Evolutionary conservation across 2,888 invertebrate species (phyloP).

Genomic region (Tethea ocularis): DNA sequence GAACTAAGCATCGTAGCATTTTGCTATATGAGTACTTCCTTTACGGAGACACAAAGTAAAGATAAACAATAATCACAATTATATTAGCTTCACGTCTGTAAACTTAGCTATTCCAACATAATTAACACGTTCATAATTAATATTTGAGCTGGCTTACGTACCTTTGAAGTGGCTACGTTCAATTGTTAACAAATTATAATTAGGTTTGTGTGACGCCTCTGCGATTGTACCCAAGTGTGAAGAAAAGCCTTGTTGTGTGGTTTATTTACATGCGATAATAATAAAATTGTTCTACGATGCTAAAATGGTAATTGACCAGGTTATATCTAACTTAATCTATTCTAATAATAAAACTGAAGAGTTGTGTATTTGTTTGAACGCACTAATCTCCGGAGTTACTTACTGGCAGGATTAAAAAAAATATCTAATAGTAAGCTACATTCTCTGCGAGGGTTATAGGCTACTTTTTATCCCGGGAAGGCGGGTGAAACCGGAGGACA

Average conservation of each 20-base stretch:
- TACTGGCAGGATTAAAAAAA: no score
- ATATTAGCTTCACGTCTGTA: constrained; percentile 18
- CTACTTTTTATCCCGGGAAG: no score
- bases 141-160: constrained; percentile 23
- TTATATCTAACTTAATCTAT: no score
- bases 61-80: constrained; percentile 16
- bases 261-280: not conserved
- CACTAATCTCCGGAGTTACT: no score
- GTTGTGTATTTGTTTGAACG: no score
- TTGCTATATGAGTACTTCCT: not conserved
- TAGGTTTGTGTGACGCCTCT: constrained; percentile 12
- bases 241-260: not conserved
- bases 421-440: no score
- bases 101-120: constrained; percentile 21
- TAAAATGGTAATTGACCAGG: no score
- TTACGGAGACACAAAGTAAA: not conserved
- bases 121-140: constrained; percentile 32
- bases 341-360: no score
- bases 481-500: no score
- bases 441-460: no score
- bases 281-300: no score
- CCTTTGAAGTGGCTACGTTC: constrained; percentile 33
- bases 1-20: no score
- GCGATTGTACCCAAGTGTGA: not conserved
- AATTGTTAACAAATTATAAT: constrained; percentile 27